phyloP scores from a whole-genome alignment of 2,113 vertebrate genomes.

The Podarcis raffonei region DNA sequence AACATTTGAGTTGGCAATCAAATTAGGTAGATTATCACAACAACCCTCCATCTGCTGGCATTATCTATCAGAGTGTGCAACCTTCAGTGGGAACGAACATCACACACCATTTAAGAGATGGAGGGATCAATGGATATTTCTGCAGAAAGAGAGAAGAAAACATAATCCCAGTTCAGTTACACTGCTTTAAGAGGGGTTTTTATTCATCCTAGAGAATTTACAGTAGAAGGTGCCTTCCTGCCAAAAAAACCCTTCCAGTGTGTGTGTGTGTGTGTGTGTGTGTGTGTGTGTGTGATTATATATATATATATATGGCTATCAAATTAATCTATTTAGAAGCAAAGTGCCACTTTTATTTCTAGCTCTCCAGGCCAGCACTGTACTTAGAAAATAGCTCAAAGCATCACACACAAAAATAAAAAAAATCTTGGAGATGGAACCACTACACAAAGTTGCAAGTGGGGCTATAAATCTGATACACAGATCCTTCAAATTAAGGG shows the following conservation, averaged over 20 bases:
- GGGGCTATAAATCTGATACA: constrained; percentile 3
- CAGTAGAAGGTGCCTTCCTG: background rate
- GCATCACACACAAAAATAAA: background rate
- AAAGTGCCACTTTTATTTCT: background rate
- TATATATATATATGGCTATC: background rate
- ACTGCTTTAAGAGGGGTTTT: constrained; percentile 2
- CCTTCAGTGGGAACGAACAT: background rate
- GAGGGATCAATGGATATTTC: background rate
- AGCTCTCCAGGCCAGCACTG: background rate
- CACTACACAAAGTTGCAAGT: constrained; percentile 15
- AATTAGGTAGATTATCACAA: background rate
- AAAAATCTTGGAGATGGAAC: background rate
- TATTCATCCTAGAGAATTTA: background rate
- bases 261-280: background rate
- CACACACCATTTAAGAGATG: background rate
- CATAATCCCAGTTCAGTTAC: background rate
- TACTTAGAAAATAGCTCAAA: constrained; percentile 26
- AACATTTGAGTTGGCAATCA: background rate
- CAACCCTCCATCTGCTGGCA: background rate
- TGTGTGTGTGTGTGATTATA: background rate
- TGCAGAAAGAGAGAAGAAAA: background rate
- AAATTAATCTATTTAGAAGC: constrained; percentile 22
- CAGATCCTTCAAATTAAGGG: constrained; percentile 22
- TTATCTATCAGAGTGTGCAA: background rate
- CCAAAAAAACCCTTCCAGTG: background rate